phyloP scores from a whole-genome alignment of 2,113 vertebrate genomes.

The Motacilla alba region DNA sequence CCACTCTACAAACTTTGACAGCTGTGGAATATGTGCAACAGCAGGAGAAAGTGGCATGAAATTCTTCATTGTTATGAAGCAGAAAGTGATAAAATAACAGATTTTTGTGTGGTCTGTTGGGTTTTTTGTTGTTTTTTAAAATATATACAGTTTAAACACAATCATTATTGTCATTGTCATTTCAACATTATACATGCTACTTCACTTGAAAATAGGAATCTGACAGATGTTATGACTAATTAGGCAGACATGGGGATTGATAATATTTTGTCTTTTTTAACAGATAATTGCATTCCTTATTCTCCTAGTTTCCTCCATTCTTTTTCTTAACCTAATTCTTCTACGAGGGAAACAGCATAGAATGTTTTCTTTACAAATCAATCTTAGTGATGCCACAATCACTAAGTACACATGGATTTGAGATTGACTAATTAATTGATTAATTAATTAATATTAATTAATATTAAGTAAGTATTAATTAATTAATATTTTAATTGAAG shows the following conservation, averaged over 20 bases:
- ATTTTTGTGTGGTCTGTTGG: neutral
- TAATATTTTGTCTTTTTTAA: neutral
- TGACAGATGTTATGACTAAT: conserved; percentile 18
- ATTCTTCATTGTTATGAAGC: neutral
- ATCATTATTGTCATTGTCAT: neutral
- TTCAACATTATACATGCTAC: neutral
- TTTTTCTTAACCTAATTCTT: neutral
- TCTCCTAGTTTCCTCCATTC: neutral
- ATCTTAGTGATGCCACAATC: neutral
- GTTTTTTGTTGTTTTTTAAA: neutral
- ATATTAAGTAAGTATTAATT: neutral
- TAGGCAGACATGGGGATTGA: neutral
- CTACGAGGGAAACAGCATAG: neutral
- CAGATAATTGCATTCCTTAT: neutral
- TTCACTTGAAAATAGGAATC: neutral
- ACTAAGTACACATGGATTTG: neutral
- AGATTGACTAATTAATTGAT: too few relatives aligned
- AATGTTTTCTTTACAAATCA: neutral
- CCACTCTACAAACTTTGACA: neutral
- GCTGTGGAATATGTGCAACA: neutral
- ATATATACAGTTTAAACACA: neutral
- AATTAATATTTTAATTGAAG: neutral
- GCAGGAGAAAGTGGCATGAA: neutral
- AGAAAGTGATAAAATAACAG: neutral
- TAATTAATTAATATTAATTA: neutral